A percentile compares a stretch with the other conserved stretches of the same genome.
Conservation (phyloP, 2,113 vertebrate species). For the Apodemus sylvaticus region DNA sequence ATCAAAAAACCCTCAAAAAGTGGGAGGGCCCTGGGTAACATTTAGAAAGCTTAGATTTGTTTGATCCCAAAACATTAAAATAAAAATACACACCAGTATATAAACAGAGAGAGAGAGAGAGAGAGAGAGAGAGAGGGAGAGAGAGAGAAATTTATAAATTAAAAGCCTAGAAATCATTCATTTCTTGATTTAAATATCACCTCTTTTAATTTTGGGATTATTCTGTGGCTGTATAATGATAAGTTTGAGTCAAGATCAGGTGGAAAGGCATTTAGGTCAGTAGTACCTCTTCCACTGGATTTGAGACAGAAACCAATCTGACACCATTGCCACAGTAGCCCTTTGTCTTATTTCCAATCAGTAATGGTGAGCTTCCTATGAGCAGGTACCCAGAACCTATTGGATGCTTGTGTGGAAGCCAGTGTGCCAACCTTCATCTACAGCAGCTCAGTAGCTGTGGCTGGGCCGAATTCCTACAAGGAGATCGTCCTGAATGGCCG, state of each 20-base stretch:
- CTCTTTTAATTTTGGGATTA: neutral
- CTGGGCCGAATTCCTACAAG: slow-evolving; percentile 91
- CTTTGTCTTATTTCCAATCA: neutral
- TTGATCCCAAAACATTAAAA: too few relatives aligned
- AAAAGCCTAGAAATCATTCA: too few relatives aligned
- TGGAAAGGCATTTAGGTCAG: neutral
- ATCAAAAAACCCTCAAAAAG: too few relatives aligned
- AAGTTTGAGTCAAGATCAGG: neutral
- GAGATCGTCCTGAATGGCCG: slow-evolving; percentile 88
- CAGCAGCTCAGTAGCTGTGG: slow-evolving; percentile 92
- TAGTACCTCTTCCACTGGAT: too few relatives aligned
- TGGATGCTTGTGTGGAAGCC: slow-evolving; percentile 89
- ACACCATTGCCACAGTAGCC: fast-evolving
- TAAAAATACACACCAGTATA: too few relatives aligned
- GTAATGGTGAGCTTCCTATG: neutral
- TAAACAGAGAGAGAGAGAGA: too few relatives aligned
- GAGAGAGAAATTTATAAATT: too few relatives aligned
- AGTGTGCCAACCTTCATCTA: slow-evolving; percentile 91
- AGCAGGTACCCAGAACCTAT: slow-evolving; percentile 91
- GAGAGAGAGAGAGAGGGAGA: too few relatives aligned
- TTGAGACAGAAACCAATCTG: fast-evolving
- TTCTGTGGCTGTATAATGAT: neutral
- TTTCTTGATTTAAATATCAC: too few relatives aligned
- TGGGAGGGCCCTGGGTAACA: too few relatives aligned
- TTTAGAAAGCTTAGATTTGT: too few relatives aligned